Percentiles rank a stretch among this genome's conserved stretches.
These are phyloP conservation scores for Pionites leucogaster DNA, from an alignment of 2,113 vertebrate genomes.

Conservation along the genomic window DNA sequence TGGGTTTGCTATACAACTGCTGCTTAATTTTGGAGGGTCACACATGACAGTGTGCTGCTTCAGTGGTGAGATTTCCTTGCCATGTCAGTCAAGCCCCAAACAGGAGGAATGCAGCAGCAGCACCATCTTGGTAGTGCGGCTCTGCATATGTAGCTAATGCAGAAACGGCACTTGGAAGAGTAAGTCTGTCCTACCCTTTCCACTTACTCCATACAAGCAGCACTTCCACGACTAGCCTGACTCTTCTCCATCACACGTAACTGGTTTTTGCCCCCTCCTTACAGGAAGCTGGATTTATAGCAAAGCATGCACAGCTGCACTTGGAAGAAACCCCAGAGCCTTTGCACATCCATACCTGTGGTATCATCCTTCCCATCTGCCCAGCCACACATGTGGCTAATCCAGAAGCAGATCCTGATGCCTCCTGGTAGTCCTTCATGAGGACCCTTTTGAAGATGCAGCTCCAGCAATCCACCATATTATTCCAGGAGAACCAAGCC, in stretches of 20 bases:
- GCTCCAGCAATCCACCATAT: not conserved
- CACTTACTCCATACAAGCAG: not conserved
- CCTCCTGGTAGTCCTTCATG: not conserved
- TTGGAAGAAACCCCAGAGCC: not conserved
- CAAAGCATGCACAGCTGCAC: not conserved
- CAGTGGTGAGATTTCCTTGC: not conserved
- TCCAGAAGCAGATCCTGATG: not conserved
- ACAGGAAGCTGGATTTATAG: not conserved
- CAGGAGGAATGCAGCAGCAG: not conserved
- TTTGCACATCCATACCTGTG: not conserved
- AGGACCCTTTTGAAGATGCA: not conserved
- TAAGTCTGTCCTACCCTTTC: not conserved
- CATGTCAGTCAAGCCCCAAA: not conserved
- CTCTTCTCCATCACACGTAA: not conserved
- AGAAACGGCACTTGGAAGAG: not conserved
- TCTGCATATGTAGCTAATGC: not conserved
- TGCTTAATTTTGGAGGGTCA: not conserved
- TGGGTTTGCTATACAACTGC: not conserved
- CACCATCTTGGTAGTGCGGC: not conserved
- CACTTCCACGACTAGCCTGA: not conserved
- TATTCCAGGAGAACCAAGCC: not conserved
- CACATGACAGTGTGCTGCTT: not conserved
- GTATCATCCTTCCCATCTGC: not conserved
- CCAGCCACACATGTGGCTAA: fast-evolving
- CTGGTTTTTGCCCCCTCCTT: not conserved